phyloP scores from a whole-genome alignment of 2,888 invertebrate genomes.

The Melangyna quadrimaculata region DNA sequence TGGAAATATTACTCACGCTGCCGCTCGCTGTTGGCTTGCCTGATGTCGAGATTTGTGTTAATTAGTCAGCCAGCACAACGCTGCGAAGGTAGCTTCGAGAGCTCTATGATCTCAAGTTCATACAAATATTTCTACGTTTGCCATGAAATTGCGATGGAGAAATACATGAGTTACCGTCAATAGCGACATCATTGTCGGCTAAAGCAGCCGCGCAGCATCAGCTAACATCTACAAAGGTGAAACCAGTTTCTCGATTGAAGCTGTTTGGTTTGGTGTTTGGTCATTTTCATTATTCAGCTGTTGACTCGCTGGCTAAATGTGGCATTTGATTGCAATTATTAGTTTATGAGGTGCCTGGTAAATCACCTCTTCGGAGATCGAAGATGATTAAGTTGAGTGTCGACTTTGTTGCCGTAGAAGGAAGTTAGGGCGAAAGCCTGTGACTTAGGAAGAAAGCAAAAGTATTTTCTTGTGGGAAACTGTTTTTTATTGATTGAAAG shows the following conservation, averaged over 20 bases:
- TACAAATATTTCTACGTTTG: conserved; percentile 25
- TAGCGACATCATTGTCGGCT: conserved; percentile 3
- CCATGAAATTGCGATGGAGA: conserved; percentile 48
- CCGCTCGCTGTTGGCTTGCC: background rate
- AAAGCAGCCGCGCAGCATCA: background rate
- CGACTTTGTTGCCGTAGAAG: background rate
- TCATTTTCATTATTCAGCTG: conserved; percentile 23
- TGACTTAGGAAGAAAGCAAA: background rate
- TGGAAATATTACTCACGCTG: conserved; percentile 43
- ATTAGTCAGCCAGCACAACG: conserved; percentile 48
- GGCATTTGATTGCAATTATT: conserved; percentile 61
- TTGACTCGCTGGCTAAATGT: conserved; percentile 42
- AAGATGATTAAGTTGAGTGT: conserved; percentile 28
- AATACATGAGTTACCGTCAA: conserved; percentile 24
- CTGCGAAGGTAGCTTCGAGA: conserved; percentile 14
- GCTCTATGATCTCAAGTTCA: conserved; percentile 56
- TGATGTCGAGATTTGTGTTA: conserved; percentile 50
- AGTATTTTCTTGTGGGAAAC: conserved; percentile 22
- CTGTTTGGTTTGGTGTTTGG: conserved; percentile 1
- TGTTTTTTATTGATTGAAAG: background rate
- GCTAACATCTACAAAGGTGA: conserved; percentile 37
- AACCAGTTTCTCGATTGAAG: conserved; percentile 51
- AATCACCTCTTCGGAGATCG: conserved; percentile 17
- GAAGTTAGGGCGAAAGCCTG: conserved; percentile 36
- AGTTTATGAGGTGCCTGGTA: conserved; percentile 62